Conservation (phyloP, 2,888 invertebrate genomes). For the Tenodera sinensis region DNA sequence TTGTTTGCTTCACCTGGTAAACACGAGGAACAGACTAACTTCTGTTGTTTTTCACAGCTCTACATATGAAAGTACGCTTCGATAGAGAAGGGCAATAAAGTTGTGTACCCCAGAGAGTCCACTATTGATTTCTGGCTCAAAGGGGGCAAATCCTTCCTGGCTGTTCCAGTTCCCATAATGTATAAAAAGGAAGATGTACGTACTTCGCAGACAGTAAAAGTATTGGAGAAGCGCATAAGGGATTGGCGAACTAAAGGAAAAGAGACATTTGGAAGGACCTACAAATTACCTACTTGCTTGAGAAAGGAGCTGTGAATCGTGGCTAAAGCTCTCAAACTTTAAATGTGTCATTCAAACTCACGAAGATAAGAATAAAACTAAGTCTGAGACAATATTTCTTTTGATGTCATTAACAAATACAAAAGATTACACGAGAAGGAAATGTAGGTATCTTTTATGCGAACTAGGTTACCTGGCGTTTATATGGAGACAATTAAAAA, state of each 20-base stretch:
- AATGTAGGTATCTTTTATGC: too few species aligned
- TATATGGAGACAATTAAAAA: too few species aligned
- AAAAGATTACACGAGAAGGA: too few species aligned
- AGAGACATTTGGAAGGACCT: too few species aligned
- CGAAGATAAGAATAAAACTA: too few species aligned
- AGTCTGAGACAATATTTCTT: too few species aligned
- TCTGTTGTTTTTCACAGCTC: background rate
- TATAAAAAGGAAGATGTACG: background rate
- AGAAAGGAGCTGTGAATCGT: too few species aligned
- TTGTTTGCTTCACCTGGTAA: background rate
- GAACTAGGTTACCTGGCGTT: too few species aligned
- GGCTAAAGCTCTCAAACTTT: too few species aligned
- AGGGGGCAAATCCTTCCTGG: background rate
- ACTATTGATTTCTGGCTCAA: background rate
- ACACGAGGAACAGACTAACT: background rate
- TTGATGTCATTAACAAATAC: too few species aligned
- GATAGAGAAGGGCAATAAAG: background rate
- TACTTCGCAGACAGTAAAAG: background rate
- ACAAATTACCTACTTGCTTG: too few species aligned
- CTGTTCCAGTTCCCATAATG: background rate
- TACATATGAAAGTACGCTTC: background rate
- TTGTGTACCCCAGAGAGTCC: background rate
- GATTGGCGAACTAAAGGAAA: background rate
- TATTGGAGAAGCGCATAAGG: background rate
- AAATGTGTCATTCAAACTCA: too few species aligned